phyloP scores from a whole-genome alignment of 2,113 vertebrate species.

The Cochlearius cochlearius region DNA sequence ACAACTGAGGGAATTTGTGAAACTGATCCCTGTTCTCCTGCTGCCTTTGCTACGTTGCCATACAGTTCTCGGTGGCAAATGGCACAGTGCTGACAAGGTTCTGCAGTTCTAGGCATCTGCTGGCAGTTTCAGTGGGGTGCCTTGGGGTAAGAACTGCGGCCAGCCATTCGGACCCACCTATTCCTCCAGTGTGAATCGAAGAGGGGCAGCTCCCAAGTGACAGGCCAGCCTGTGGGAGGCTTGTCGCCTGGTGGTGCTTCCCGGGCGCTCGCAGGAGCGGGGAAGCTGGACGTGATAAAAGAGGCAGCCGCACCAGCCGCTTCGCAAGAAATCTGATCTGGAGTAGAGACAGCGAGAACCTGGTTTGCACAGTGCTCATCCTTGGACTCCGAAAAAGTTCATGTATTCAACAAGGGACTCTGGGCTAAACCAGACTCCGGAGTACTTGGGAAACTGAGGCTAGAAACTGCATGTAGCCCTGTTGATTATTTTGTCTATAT shows the following conservation, averaged over 20 bases:
- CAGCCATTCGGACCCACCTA: background rate
- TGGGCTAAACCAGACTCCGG: background rate
- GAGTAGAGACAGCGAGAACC: background rate
- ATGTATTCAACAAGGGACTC: background rate
- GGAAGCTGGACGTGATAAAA: background rate
- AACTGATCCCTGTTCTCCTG: background rate
- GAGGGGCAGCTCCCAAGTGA: background rate
- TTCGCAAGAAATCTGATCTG: background rate
- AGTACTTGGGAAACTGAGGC: background rate
- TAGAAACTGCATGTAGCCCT: background rate
- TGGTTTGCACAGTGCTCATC: background rate
- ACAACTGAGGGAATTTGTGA: background rate
- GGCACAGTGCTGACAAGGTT: background rate
- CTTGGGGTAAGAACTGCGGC: background rate
- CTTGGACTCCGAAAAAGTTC: background rate
- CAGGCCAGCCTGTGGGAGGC: background rate
- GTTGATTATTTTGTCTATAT: background rate
- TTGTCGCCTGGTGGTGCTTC: background rate
- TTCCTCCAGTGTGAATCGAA: background rate
- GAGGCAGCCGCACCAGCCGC: background rate
- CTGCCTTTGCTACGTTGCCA: background rate
- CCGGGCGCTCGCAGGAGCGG: background rate
- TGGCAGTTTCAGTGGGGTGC: background rate
- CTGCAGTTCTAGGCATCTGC: background rate
- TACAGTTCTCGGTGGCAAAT: background rate